phyloP scores from a whole-genome alignment of 2,888 invertebrate species.

The Cataglyphis cursor region DNA sequence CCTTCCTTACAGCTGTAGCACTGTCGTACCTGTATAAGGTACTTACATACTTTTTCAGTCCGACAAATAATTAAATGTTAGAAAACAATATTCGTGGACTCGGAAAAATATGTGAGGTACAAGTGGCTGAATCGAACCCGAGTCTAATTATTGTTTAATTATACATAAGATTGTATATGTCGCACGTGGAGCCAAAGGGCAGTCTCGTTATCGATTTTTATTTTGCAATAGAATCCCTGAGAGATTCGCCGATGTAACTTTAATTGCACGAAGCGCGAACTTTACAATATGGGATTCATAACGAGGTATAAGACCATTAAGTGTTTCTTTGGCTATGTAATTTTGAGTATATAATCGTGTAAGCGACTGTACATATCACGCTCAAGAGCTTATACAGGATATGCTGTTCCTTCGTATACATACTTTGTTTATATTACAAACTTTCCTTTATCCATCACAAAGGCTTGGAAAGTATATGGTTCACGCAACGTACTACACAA shows the following conservation, averaged over 20 bases:
- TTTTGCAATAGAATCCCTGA: background rate
- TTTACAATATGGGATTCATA: background rate
- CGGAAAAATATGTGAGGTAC: no score
- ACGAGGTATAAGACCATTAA: background rate
- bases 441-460: constrained; percentile 20
- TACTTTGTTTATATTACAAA: constrained; percentile 1
- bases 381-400: background rate
- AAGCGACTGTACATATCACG: background rate
- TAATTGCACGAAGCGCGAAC: background rate
- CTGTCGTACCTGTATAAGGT: no score
- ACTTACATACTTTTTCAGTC: no score
- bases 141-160: background rate
- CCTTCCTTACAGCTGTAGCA: no score
- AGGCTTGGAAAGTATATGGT: background rate
- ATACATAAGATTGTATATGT: background rate
- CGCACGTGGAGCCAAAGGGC: background rate
- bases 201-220: background rate
- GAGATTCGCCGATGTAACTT: background rate
- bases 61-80: no score
- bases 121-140: no score
- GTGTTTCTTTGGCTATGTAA: constrained; percentile 9
- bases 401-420: background rate
- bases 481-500: background rate
- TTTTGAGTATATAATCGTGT: background rate
- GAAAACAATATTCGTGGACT: no score